Evolutionary conservation across 2,797 vertebrate genomes (phyloP).

Genomic region (Brachyrhaphis roseni): DNA sequence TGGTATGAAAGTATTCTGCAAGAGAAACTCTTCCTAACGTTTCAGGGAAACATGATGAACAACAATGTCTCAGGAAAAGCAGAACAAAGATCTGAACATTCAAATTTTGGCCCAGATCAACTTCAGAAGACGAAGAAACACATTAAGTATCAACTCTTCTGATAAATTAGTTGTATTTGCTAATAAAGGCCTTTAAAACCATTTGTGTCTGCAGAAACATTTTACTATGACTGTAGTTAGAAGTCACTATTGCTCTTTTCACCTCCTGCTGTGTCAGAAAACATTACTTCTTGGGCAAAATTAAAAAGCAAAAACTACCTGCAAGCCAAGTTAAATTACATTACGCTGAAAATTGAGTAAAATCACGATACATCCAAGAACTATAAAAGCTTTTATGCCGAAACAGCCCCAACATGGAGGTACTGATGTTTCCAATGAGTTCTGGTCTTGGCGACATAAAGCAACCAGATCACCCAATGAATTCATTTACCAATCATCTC

Average conservation of each 20-base stretch:
- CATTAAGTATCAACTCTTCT: not conserved
- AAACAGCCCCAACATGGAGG: constrained; percentile 33
- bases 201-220: not conserved
- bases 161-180: not conserved
- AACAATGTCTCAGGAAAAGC: not conserved
- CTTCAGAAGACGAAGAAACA: not conserved
- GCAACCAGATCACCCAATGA: constrained; percentile 5
- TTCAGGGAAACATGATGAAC: not conserved
- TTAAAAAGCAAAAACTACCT: constrained; percentile 28
- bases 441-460: constrained; percentile 22
- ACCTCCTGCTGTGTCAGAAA: constrained; percentile 43
- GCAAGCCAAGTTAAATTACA: constrained; percentile 58
- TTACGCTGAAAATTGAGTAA: constrained; percentile 62
- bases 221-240: constrained; percentile 9
- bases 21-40: not conserved
- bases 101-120: not conserved
- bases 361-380: constrained; percentile 46
- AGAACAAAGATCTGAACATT: not conserved
- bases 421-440: constrained; percentile 43
- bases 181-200: not conserved
- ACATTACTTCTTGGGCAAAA: constrained; percentile 43
- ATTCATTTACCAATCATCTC: constrained; percentile 24
- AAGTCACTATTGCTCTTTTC: constrained; percentile 34
- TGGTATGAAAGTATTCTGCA: not conserved
- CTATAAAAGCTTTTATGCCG: constrained; percentile 51